phyloP scores from a whole-genome alignment of 2,797 vertebrate species.

The Argya squamiceps region DNA sequence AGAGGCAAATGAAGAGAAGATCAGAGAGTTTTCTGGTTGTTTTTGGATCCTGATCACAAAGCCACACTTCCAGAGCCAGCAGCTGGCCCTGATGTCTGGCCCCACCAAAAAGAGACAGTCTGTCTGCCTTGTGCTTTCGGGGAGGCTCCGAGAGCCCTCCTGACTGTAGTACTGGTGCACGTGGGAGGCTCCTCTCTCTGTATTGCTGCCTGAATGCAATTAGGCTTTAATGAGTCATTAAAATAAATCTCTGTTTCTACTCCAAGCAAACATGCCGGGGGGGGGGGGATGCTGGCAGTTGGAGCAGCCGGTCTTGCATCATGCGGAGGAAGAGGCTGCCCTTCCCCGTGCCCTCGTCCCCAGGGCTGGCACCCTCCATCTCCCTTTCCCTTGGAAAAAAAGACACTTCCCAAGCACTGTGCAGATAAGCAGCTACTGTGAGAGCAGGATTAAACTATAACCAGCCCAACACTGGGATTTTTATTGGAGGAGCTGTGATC shows the following conservation, averaged over 20 bases:
- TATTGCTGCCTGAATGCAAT: constrained; percentile 63
- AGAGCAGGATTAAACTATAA: not conserved
- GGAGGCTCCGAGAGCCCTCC: constrained; percentile 25
- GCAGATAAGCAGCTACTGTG: not conserved
- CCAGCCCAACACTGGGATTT: not conserved
- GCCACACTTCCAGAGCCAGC: not conserved
- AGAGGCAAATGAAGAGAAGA: not conserved
- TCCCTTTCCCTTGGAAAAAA: not conserved
- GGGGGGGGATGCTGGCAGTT: constrained; percentile 54
- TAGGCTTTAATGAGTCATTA: constrained; percentile 72
- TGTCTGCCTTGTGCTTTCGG: constrained; percentile 28
- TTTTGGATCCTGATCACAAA: not conserved
- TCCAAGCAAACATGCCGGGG: constrained; percentile 15
- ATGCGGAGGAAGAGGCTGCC: not conserved
- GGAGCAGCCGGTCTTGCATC: constrained; percentile 50
- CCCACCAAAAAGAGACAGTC: constrained; percentile 42
- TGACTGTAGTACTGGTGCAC: constrained; percentile 45
- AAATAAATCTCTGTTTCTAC: constrained; percentile 70
- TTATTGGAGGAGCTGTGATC: not conserved
- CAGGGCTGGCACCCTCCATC: not conserved
- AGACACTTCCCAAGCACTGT: not conserved
- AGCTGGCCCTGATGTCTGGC: constrained; percentile 36
- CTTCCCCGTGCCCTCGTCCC: not conserved
- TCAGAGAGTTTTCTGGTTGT: not conserved
- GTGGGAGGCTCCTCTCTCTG: constrained; percentile 55